Base-by-base conservation (phyloP, 2,888 invertebrate species). In the Ectobius pallidus region DNA sequence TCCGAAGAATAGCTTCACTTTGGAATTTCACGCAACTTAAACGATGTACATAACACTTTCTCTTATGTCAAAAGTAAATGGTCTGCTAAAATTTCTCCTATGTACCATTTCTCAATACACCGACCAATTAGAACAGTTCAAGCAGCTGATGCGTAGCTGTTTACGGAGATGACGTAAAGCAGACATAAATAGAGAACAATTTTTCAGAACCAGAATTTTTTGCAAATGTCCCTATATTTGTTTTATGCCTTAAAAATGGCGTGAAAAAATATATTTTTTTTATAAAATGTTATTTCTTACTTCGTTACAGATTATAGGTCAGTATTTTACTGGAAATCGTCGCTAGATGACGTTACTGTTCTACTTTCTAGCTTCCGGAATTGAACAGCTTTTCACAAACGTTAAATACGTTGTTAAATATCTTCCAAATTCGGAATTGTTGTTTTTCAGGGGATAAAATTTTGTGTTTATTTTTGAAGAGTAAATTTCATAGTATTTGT, bases 1-100 rank as follows among this genome's bases (percentile, higher is more conserved):
- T 70, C 65, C 39, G 3, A 49, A 34, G 18, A 61, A 9, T 11
- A 61, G 16, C 68, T 68, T 73, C 70, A 72, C 62, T 73, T 72
- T 70, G 58, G 22, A 25, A 42, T 6, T 20, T 32, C 16, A 34
- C 11, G 14, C 25, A 11, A 32, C 14, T 20, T 4, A 3, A 27
- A 2, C n/a, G 20, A 55, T 22, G 27, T 39, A 7, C 42, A 20
- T 14, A 20, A 16, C 20, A 52, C n/a, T n/a, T 44, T 16, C 9
- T 18, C 55, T 55, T 22, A 27, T 11, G 55, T 14, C 55, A 55
- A 22, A 55, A 55, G 9, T 16, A 30, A 16, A 7, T n/a, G 7
- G 3, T 11, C 46, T 46, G n/a, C 34, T 6, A 34, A 6, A 34
- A 46, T 30, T 25, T 58, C 30, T 58, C 30, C 58, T 58, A n/a